Conservation (phyloP, 2,113 vertebrate genomes). For the Dipodomys ordii region DNA sequence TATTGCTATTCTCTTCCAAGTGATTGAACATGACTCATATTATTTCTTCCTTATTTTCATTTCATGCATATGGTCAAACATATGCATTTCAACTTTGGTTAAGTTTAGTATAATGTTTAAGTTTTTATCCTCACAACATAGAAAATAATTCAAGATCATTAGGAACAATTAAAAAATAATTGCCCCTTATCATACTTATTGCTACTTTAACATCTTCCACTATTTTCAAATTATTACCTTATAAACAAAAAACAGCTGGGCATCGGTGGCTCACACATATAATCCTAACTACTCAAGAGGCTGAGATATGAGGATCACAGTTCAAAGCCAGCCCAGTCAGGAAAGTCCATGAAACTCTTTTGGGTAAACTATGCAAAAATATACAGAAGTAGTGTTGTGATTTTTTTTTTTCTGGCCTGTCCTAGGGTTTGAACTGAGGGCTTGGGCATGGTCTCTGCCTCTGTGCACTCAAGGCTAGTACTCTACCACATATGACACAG, state of each 20-base stretch:
- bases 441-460: too few species aligned
- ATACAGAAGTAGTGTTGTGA: too few species aligned
- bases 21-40: not conserved
- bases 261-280: too few species aligned
- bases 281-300: too few species aligned
- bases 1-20: not conserved
- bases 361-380: too few species aligned
- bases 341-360: too few species aligned
- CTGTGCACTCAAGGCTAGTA: too few species aligned
- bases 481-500: too few species aligned
- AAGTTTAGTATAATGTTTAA: not conserved
- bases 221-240: slow-evolving; percentile 6
- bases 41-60: not conserved
- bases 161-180: not conserved
- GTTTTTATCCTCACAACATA: not conserved
- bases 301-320: too few species aligned
- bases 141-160: not conserved
- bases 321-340: too few species aligned
- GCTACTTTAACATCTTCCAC: not conserved
- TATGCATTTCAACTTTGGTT: not conserved
- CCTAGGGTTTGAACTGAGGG: too few species aligned
- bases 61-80: not conserved
- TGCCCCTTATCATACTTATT: not conserved
- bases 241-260: not conserved
- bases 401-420: too few species aligned